Conservation (phyloP, 2,797 vertebrate genomes). For the Girardinus metallicus region DNA sequence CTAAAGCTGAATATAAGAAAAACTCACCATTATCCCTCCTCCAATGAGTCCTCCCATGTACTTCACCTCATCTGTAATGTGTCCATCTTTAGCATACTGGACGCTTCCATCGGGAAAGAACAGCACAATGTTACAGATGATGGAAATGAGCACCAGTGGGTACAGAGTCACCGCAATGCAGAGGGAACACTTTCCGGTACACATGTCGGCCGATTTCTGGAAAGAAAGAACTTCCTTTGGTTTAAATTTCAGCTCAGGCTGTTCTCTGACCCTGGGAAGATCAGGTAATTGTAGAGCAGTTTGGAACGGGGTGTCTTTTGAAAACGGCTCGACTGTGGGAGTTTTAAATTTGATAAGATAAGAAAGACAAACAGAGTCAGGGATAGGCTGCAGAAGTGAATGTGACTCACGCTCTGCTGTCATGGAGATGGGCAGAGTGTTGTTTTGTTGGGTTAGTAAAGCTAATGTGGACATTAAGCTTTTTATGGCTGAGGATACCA, state of each 20-base stretch:
- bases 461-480: background rate
- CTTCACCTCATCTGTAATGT: slow-evolving; percentile 81
- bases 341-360: slow-evolving; percentile 56
- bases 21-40: slow-evolving; percentile 81
- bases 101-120: slow-evolving; percentile 80
- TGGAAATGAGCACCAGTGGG: slow-evolving; percentile 75
- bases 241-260: background rate
- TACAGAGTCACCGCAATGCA: slow-evolving; percentile 77
- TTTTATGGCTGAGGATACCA: background rate
- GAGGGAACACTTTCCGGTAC: slow-evolving; percentile 81
- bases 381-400: slow-evolving; percentile 34
- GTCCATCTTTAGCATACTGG: slow-evolving; percentile 63
- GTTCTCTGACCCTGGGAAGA: background rate
- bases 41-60: slow-evolving; percentile 85
- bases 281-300: background rate
- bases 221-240: background rate
- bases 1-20: background rate
- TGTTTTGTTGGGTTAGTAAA: slow-evolving; percentile 12
- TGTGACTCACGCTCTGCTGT: slow-evolving; percentile 44
- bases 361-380: slow-evolving; percentile 42
- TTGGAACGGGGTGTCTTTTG: background rate
- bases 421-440: slow-evolving; percentile 1
- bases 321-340: slow-evolving; percentile 37
- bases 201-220: slow-evolving; percentile 70
- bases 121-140: slow-evolving; percentile 82